Evolutionary conservation across 2,888 invertebrate species (phyloP).

Genomic region (Callimorpha dominula): DNA sequence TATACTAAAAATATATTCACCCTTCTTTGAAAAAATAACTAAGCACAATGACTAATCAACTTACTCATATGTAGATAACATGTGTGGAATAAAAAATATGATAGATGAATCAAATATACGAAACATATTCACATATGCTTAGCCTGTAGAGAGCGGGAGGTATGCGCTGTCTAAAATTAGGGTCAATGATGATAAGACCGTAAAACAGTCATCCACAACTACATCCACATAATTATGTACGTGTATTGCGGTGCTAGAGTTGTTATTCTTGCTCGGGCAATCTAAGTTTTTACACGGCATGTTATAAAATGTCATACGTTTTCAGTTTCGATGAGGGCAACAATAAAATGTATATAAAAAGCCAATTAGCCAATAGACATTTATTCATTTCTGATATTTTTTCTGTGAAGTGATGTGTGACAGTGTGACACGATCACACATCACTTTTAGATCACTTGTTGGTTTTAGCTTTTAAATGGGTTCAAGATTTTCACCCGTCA

Average conservation of each 20-base stretch:
- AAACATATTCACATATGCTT: constrained; percentile 44
- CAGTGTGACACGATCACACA: not conserved
- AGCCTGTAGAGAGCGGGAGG: constrained; percentile 53
- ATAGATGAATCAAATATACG: constrained; percentile 28
- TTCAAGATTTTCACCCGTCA: not conserved
- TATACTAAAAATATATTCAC: not conserved
- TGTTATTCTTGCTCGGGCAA: not conserved
- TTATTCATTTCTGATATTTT: not conserved
- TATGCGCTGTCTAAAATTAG: constrained; percentile 71
- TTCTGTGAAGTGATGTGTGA: not conserved
- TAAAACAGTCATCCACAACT: constrained; percentile 68
- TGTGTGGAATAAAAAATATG: constrained; percentile 20
- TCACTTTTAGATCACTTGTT: not conserved
- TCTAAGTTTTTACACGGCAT: not conserved
- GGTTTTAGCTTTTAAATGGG: not conserved
- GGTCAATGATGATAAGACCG: constrained; percentile 79
- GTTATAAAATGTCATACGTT: not conserved
- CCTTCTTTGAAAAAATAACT: not conserved
- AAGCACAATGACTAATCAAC: constrained; percentile 7
- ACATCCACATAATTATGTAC: constrained; percentile 16
- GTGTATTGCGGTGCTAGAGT: not conserved
- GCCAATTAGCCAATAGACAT: not conserved
- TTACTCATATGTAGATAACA: constrained; percentile 21
- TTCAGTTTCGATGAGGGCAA: not conserved
- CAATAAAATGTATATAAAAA: not conserved